Base-by-base conservation (phyloP, 2,113 vertebrate species). In the Tichodroma muraria region DNA sequence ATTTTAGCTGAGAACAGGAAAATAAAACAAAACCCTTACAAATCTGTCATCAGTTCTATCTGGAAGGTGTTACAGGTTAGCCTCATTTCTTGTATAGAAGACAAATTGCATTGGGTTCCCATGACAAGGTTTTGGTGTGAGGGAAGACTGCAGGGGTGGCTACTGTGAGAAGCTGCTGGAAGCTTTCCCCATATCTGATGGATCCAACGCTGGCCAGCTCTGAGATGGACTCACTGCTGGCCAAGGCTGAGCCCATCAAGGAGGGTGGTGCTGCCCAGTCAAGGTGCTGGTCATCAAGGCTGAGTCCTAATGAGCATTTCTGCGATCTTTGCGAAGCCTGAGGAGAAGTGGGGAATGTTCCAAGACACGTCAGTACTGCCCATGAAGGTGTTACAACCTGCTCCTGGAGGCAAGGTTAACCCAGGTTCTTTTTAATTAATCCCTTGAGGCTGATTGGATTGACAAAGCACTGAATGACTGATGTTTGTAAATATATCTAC, bases 351-450 rank as follows among this genome's bases (percentile, higher is more conserved):
- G 13, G n/a, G 8, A 30, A 15, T 54, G 38, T 17, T 31, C 15
- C 63, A 56, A 40, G 11, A 9, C 6, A 13, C n/a, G 24, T 33
- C 12, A 42, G 30, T 27, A 4, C 13, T 54, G n/a, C 5, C 30
- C 15, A 4, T 5, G 8, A 19, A 14, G 8, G 54, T 15, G 11
- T 8, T 40, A 18, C 0, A 0, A 31, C 17, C 19, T 16, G 1
- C 7, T 72, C 9, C 60, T 38, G 53, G 30, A 66, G 28, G 15
- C 2, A 6, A 52, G 16, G 11, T 16, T 5, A 21, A 20, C 6
- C 8, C 33, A 52, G 10, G 33, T 45, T 73, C 8, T 33, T n/a
- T 10, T n/a, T 37, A 66, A 8, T 28, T 24, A 10, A 66, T 38
- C 15, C 4, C 13, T n/a, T 45, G 9, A 23, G 33, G 3, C 23